Conservation (phyloP, 2,888 invertebrate genomes). For the Drosophila affinis region DNA sequence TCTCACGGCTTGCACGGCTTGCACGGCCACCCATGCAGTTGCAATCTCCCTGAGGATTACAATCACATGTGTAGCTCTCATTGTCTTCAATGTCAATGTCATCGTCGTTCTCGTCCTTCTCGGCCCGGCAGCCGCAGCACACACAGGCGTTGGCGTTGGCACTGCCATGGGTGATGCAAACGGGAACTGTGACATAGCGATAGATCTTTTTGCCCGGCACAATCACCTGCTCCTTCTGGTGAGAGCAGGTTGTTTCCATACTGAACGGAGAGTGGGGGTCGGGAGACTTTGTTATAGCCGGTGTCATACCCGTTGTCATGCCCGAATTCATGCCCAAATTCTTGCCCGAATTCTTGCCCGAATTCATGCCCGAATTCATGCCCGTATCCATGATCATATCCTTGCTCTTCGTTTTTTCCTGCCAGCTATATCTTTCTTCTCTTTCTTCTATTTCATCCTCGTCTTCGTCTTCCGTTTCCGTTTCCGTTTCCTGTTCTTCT, state of each 20-base stretch:
- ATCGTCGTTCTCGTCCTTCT: neutral
- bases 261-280: neutral
- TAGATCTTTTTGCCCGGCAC: neutral
- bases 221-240: neutral
- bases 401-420: no score
- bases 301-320: no score
- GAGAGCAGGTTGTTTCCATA: neutral
- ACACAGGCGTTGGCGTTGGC: conserved; percentile 1
- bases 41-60: conserved; percentile 11
- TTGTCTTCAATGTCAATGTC: neutral
- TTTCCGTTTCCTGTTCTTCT: no score
- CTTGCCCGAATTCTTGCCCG: no score
- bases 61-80: neutral
- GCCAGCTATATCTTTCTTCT: no score
- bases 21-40: neutral
- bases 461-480: no score
- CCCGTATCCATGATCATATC: no score
- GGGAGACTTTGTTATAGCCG: no score
- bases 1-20: neutral
- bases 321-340: no score
- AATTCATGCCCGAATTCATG: no score
- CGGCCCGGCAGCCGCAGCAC: conserved; percentile 1
- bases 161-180: conserved; percentile 30
- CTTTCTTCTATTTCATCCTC: no score
- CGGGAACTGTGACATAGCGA: conserved; percentile 28